Evolutionary conservation across 37 sponge, comb jelly and placozoan species (phyloP), one percentile per base, ranked within the genome.

Genomic region (Geodia barretti): DNA sequence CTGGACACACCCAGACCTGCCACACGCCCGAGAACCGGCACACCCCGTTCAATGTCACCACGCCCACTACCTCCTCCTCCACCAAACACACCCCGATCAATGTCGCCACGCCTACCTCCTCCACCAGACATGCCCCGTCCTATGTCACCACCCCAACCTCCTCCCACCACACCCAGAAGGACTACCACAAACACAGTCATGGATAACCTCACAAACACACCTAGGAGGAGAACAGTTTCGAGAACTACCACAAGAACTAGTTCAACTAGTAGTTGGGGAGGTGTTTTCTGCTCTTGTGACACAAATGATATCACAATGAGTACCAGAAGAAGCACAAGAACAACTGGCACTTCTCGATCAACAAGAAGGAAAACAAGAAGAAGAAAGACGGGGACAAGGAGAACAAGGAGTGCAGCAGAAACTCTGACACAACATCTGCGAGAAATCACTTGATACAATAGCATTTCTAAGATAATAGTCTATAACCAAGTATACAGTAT

Each of bases 321-420:
- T 32, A 7, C 32, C 8, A 66, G 32, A 66, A 73, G 29, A 24
- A 35, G 74, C 20, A 73, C 74, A 5, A 36, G 68, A 30, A 73
- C 36, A 39, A 21, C 74, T 11, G 24, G 54, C 3, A 35, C 74
- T 64, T 26, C 65, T 29, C 4, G 30, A 64, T 24, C 65, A 29
- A 23, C 14, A 14, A 66, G 68, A 66, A 30, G 68, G 9, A 26
- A 20, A 8, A 73, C 74, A 21, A 35, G 74, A n/a, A 73, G 42
- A 73, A 43, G 43, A 73, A 35, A 35, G 42, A 39, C 74, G 39
- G 54, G 74, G 21, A 43, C 54, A 3, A 70, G 38, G 32, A 70
- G 71, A 7, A 70, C 39, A 3, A 24, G 35, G 1, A 70, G 34
- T 37, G 23, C 34, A 30, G 24, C 39, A 37, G 71, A 2, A 3